Evolutionary conservation across 2,797 vertebrate species (phyloP), one percentile per base, ranked within the genome.

Genomic region (Rhinella marina): DNA sequence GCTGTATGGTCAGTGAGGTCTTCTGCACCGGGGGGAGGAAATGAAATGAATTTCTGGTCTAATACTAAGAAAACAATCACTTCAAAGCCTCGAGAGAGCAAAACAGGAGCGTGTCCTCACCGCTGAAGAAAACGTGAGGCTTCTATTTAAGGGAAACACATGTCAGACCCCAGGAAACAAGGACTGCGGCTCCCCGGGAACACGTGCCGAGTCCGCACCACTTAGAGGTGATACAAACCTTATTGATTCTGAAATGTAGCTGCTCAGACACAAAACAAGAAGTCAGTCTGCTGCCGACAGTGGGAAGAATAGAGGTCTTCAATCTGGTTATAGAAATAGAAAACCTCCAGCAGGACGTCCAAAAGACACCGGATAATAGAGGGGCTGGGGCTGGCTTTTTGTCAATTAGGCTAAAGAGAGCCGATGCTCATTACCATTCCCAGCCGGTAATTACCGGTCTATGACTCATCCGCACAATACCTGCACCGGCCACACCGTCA

Each of bases 371-470:
- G 7, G 41, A 41, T 41, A 41, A 41, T 6, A 3, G 41, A 41
- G 41, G 41, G 7, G 41, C n/a, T 4, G 41, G 4, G 41, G 41
- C 41, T 41, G 41, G 5, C 7, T 41, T 41, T 41, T 41, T 41
- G 41, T 41, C 41, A 41, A 41, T 41, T 41, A 41, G 41, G 41
- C 4, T 3, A 41, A 41, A 41, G 41, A 41, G 7, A 41, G 41
- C 41, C 5, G 41, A 41, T 41, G 41, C 7, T 41, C 54, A 56
- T 56, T 56, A 56, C 54, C 13, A 56, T 13, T 57, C 59, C 12
- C 70, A 87, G 79, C 48, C 54, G 73, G 62, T 79, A 70, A 78
- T 84, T 78, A 88, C 4, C 72, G 25, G 72, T 66, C 81, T 72
- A 41, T 41, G 50, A 79, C 59, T 84, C 73, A 88, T 82, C 54